Base-by-base conservation (phyloP, 2,888 invertebrate species). In the Ecliptopera silaceata region DNA sequence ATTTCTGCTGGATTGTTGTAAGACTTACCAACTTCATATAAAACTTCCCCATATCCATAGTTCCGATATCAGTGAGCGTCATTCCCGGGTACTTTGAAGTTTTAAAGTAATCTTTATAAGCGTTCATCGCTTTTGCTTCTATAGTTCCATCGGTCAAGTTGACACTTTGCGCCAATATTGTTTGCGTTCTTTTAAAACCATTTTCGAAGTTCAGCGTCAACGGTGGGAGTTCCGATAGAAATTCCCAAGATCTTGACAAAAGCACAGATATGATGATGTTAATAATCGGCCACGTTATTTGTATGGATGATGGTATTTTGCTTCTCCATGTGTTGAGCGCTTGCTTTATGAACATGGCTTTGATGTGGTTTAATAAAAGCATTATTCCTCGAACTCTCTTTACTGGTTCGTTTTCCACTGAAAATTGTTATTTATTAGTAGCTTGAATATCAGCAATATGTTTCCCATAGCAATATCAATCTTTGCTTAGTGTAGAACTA, bases 181-280 rank as follows among this genome's bases (percentile, higher is more conserved):
- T 88, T 61, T 88, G 73, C 0, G 91, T 89, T 3, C 64, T 65
- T 42, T 63, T 67, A 58, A 86, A 91, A 0, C 88, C 86, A 43
- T 91, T 81, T 47, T 83, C 74, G 10, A 95, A 78, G 34, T 86
- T 89, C n/a, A 95, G 84, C 1, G 80, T 77, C 56, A 95, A 77
- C 0, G 94, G 86, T 0, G 95, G 94, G 8, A 95, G 82, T 63
- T 93, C 92, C 0, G 82, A 75, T 53, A 91, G 74, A 54, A 91
- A 90, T 54, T 83, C 81, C 91, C 91, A 91, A 1, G 90, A 88
- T 46, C 87, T 75, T 1, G 89, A 75, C 60, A 91, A 80, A 4
- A 82, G 43, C 17, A 91, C 86, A 1, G 91, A 88, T 69, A 91
- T 72, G 0, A 81, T 70, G 26, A 91, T 90, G 49, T 89, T 91